Evolutionary conservation across 2,888 invertebrate species (phyloP), one percentile per base, ranked within the genome.

Genomic region (Poecilobothrus nobilitatus): DNA sequence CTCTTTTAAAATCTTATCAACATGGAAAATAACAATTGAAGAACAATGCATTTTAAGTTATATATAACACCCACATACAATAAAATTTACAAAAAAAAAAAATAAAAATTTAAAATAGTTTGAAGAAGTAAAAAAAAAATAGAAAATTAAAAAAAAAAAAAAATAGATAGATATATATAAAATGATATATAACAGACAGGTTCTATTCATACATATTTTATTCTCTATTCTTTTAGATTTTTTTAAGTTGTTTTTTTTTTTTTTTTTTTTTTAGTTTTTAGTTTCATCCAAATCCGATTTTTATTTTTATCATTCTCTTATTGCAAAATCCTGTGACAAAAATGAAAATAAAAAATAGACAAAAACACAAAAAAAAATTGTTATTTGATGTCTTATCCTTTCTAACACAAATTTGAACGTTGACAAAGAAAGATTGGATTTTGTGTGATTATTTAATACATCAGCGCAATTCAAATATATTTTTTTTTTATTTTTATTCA

Each of bases 361-460:
- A 27, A 27, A 27, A 27, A 27, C 27, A 27, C 2, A 27, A 27
- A 27, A 27, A 27, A 53, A 53, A 53, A 15, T 8, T 53, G 6
- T 53, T 18, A 18, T 9, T 53, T 53, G 53, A 53, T 53, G n/a
- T 53, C 53, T 53, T 53, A 53, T 53, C 53, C 53, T n/a, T 27
- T 27, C 27, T 53, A 53, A 53, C 53, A 12, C 18, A 53, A 53
- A 18, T 53, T 53, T n/a, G 9, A 53, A 53, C 53, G 53, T 18
- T 53, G 53, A 53, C 53, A 53, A 15, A 53, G 53, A 53, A 53
- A 53, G 15, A 53, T 53, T 53, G 53, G 53, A 53, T 53, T 53
- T 53, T 53, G 18, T 53, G 53, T 53, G n/a, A 12, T 53, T 53
- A 18, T 53, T 53, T 53, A 53, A 53, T 53, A 53, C 18, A 53